A percentile compares a stretch with the other conserved stretches of the same genome.
Conservation (phyloP, 2,888 invertebrate genomes). For the Orthosia incerta region DNA sequence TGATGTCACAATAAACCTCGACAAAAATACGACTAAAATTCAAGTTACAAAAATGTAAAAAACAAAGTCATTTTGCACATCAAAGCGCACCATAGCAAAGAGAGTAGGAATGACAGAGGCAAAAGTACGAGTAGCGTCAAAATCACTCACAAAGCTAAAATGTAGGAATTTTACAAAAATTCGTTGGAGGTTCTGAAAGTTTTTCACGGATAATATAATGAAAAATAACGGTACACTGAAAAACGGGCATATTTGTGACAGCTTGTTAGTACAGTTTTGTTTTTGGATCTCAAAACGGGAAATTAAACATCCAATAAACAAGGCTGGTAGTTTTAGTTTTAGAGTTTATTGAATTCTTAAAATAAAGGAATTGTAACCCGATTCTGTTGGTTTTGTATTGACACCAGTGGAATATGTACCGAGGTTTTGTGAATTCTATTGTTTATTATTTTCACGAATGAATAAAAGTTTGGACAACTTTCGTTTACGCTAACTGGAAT, state of each 20-base stretch:
- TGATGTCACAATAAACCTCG: neutral
- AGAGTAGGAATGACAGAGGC: slow-evolving; percentile 38
- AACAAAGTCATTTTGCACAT: slow-evolving; percentile 30
- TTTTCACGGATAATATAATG: slow-evolving; percentile 30
- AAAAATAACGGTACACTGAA: slow-evolving; percentile 24
- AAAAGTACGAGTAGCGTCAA: slow-evolving; percentile 6
- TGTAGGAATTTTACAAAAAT: slow-evolving; percentile 31
- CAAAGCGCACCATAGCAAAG: slow-evolving; percentile 19
- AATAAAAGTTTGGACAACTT: no score
- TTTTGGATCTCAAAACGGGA: neutral
- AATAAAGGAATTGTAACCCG: slow-evolving; percentile 7
- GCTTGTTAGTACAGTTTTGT: slow-evolving; percentile 23
- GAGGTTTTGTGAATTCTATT: neutral
- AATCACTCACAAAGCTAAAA: slow-evolving; percentile 49
- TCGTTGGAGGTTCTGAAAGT: slow-evolving; percentile 13
- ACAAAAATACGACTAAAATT: neutral
- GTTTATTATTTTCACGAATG: no score
- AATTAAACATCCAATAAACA: slow-evolving; percentile 24
- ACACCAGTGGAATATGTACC: neutral
- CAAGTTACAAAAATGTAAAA: neutral
- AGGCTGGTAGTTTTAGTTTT: neutral
- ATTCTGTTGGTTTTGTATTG: neutral
- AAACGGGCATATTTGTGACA: slow-evolving; percentile 27
- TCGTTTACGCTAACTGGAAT: no score
- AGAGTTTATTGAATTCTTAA: neutral